phyloP scores from a whole-genome alignment of 1,140 invertebrate species.

The Limonius californicus region DNA sequence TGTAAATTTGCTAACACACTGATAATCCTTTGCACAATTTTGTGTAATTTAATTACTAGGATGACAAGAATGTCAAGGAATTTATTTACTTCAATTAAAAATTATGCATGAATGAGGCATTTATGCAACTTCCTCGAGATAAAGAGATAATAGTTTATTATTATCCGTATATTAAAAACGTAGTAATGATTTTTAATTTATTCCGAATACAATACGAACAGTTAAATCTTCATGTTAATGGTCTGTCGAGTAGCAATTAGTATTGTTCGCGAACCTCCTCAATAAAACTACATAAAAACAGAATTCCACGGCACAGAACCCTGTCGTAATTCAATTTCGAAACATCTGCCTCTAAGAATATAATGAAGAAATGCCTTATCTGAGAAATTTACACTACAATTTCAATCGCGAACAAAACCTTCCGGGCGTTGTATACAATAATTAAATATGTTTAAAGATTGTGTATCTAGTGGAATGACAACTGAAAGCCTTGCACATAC shows the following conservation, averaged over 20 bases:
- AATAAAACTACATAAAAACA: neutral
- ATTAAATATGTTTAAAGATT: conserved; percentile 11
- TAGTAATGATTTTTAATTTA: no score
- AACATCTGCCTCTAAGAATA: conserved; percentile 6
- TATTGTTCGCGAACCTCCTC: neutral
- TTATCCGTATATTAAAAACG: no score
- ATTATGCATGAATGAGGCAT: no score
- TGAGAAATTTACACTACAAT: conserved; percentile 12
- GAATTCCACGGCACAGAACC: neutral
- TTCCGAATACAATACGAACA: no score
- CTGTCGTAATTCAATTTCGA: neutral
- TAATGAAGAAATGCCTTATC: conserved; percentile 5
- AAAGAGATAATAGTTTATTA: no score
- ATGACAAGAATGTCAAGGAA: no score
- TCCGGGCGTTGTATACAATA: conserved; percentile 4
- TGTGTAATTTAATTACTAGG: no score
- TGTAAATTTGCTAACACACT: no score
- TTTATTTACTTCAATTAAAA: no score
- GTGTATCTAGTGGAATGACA: conserved; percentile 12
- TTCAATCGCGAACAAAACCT: neutral
- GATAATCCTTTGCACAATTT: no score
- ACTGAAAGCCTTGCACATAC: conserved; percentile 9
- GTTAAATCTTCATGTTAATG: neutral
- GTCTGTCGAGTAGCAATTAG: neutral
- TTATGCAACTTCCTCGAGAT: no score